phyloP scores from a whole-genome alignment of 2,113 vertebrate species.

The Bubo scandiacus region DNA sequence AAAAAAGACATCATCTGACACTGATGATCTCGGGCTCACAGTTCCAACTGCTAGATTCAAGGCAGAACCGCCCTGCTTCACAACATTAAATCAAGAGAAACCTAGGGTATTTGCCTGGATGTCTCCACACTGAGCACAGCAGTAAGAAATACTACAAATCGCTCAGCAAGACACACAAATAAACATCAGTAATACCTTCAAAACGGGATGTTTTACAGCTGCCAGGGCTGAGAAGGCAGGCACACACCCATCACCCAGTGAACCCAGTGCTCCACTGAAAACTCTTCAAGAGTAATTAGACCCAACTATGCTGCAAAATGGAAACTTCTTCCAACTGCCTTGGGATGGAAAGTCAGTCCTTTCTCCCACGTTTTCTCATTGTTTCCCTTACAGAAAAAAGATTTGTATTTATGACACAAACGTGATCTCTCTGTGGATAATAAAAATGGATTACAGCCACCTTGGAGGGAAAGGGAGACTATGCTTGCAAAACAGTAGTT shows the following conservation, averaged over 20 bases:
- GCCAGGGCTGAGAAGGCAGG: neutral
- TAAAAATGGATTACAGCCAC: neutral
- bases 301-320: neutral
- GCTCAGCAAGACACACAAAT: neutral
- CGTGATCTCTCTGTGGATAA: neutral
- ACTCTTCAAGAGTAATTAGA: neutral
- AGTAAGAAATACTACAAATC: neutral
- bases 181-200: neutral
- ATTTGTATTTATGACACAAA: neutral
- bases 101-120: neutral
- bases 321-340: neutral
- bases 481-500: neutral
- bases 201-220: neutral
- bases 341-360: neutral
- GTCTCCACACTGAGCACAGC: neutral
- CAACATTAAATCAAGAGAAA: neutral
- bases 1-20: slow-evolving; percentile 34
- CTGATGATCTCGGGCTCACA: neutral
- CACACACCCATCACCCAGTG: neutral
- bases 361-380: neutral
- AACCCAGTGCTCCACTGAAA: neutral
- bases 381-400: neutral
- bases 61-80: neutral
- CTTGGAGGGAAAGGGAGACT: neutral
- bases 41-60: neutral